A percentile compares a stretch with the other conserved stretches of the same genome.
Conservation (phyloP, 2,888 invertebrate species). For the Dorcus hopei region DNA sequence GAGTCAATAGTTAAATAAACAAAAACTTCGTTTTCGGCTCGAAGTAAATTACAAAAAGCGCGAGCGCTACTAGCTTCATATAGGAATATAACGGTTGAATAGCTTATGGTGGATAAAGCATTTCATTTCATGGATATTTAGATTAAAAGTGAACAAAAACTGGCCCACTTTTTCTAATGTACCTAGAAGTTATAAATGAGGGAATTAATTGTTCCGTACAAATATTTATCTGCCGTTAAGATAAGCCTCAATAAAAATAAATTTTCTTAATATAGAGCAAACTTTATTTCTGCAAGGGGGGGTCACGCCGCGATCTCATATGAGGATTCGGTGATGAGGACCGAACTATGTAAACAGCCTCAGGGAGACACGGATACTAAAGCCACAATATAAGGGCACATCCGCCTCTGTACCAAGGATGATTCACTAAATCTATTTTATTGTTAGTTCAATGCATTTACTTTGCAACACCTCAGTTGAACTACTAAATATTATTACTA, state of each 20-base stretch:
- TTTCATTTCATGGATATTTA: slow-evolving; percentile 11
- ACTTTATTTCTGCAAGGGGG: slow-evolving; percentile 11
- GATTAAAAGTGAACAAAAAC: neutral
- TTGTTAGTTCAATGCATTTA: too few relatives aligned
- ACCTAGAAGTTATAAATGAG: neutral
- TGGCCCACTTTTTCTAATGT: too few relatives aligned
- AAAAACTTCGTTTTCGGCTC: neutral
- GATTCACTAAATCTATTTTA: too few relatives aligned
- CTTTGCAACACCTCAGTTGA: too few relatives aligned
- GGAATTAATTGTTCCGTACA: neutral
- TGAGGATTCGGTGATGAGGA: slow-evolving; percentile 18
- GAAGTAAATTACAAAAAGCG: slow-evolving; percentile 8
- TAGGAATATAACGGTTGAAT: slow-evolving; percentile 15
- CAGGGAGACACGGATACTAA: slow-evolving; percentile 1
- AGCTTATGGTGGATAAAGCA: slow-evolving; percentile 17
- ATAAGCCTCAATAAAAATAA: neutral
- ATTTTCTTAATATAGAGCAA: slow-evolving; percentile 31
- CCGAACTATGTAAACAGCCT: slow-evolving; percentile 18
- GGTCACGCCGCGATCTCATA: neutral
- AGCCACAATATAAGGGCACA: too few relatives aligned
- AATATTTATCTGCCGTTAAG: neutral
- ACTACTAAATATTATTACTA: too few relatives aligned
- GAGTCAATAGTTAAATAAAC: slow-evolving; percentile 1
- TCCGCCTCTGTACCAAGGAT: too few relatives aligned
- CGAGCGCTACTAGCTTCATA: slow-evolving; percentile 5